Percentiles rank a stretch among this genome's conserved stretches.
Evolutionary conservation across 1,140 invertebrate genomes (phyloP).

Genomic region (Araneus ventricosus): DNA sequence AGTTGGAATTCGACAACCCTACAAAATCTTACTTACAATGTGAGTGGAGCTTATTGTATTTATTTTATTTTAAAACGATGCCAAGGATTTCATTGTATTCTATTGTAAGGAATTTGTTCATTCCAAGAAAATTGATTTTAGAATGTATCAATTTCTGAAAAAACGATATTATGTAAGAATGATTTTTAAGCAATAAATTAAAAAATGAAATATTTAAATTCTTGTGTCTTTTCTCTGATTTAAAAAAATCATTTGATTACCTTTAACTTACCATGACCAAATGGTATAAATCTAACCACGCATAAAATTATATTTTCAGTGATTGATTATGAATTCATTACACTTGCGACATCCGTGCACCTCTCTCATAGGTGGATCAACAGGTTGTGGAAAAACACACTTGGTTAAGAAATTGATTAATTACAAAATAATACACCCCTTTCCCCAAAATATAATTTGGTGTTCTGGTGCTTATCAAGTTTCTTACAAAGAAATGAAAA

Average conservation of each 20-base stretch:
- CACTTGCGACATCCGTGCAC: neutral
- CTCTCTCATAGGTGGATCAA: neutral
- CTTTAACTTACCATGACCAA: no score
- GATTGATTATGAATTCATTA: neutral
- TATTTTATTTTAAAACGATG: constrained; percentile 18
- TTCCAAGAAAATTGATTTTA: neutral
- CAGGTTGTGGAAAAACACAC: neutral
- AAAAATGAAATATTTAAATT: no score
- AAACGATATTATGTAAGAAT: constrained; percentile 50
- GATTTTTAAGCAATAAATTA: neutral
- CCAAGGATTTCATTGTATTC: neutral
- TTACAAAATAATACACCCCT: neutral
- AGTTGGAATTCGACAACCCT: neutral
- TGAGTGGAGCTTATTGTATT: constrained; percentile 31
- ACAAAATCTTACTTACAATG: neutral
- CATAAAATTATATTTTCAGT: neutral
- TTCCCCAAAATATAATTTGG: no score
- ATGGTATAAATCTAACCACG: no score
- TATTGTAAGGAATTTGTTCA: neutral
- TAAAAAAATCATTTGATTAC: no score
- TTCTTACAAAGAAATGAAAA: no score
- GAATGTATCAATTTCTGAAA: constrained; percentile 25
- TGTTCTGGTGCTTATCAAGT: no score
- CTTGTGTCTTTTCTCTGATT: no score
- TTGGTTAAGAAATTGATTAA: constrained; percentile 26